These are phyloP conservation scores for Mesorhabditis sp. DNA, from an alignment of 2,888 invertebrate species.

Conservation along the genomic window DNA sequence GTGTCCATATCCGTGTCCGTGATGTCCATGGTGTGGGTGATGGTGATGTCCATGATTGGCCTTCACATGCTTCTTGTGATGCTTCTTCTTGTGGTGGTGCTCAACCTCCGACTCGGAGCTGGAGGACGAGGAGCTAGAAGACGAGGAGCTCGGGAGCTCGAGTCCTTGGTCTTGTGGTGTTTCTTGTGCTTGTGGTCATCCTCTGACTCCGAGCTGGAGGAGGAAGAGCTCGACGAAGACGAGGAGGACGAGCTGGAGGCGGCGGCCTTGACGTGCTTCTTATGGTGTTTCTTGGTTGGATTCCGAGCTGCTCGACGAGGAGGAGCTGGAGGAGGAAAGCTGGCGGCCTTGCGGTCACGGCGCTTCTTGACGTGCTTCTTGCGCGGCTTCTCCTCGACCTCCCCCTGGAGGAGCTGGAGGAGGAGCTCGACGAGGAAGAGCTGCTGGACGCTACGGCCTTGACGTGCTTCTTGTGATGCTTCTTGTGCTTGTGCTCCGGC, in stretches of 20 bases:
- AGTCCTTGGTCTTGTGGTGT: neutral
- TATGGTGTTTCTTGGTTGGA: neutral
- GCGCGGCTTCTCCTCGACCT: too few species aligned
- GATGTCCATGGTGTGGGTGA: constrained; percentile 1
- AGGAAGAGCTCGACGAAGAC: neutral
- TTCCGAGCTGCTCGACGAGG: neutral
- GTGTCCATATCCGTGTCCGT: neutral
- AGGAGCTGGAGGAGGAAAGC: neutral
- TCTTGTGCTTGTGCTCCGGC: constrained; percentile 7
- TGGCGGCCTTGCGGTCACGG: neutral
- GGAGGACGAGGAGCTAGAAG: neutral
- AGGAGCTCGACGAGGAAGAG: neutral
- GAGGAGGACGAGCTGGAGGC: neutral
- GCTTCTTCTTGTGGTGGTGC: constrained; percentile 7
- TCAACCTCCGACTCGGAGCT: neutral
- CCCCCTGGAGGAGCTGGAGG: neutral
- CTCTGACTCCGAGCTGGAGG: neutral
- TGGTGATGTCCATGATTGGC: neutral
- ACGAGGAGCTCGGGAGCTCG: neutral
- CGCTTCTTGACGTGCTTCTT: neutral
- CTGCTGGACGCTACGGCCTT: neutral
- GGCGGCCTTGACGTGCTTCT: neutral
- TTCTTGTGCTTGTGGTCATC: constrained; percentile 1
- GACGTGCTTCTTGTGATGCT: neutral
- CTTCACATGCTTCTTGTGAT: neutral